These are phyloP conservation scores for Pomatostomus ruficeps DNA, from an alignment of 2,113 vertebrate species.

Conservation along the genomic window DNA sequence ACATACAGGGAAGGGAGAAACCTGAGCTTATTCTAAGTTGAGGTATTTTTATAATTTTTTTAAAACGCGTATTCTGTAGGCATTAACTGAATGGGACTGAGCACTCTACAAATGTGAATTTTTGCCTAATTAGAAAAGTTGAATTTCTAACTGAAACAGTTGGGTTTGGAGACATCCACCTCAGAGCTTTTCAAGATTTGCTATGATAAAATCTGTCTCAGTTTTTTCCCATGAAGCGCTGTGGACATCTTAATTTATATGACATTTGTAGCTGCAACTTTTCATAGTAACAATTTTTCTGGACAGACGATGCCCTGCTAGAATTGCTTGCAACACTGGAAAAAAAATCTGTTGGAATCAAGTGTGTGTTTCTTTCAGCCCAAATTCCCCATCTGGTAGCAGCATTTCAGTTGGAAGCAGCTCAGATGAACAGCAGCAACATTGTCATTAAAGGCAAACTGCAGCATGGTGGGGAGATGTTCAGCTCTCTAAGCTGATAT, in stretches of 20 bases:
- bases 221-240: not conserved
- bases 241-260: not conserved
- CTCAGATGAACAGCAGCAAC: not conserved
- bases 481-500: not conserved
- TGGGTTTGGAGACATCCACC: not conserved
- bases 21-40: not conserved
- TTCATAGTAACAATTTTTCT: not conserved
- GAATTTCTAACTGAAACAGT: not conserved
- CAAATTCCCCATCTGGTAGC: conserved; percentile 8
- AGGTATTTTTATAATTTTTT: not conserved
- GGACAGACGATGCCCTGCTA: not conserved
- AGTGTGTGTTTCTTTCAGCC: not conserved
- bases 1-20: not conserved
- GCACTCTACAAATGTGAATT: not conserved
- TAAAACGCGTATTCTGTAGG: accelerated
- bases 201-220: not conserved
- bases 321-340: not conserved
- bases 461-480: not conserved
- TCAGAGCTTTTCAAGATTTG: not conserved
- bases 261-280: not conserved
- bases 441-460: not conserved
- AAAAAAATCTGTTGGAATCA: not conserved
- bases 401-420: not conserved
- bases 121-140: not conserved
- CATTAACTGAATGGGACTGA: not conserved